Evolutionary conservation across 2,888 invertebrate genomes (phyloP).

Genomic region (Chrysotoxum bicinctum): DNA sequence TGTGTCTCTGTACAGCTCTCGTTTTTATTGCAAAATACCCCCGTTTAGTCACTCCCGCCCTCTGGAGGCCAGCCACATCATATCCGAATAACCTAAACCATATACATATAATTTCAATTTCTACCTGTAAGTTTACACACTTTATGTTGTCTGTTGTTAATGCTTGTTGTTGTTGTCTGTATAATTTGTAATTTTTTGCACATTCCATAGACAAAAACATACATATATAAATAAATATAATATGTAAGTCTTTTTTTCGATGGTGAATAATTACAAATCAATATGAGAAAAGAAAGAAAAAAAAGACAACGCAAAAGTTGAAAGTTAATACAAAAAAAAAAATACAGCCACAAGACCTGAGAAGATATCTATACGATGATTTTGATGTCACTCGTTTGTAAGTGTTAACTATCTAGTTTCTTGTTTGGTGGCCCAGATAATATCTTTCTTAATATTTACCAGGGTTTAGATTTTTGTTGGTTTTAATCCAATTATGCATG

Average conservation of each 20-base stretch:
- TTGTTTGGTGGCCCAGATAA: conserved; percentile 20
- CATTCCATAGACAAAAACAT: conserved; percentile 55
- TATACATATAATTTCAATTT: conserved; percentile 62
- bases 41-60: neutral
- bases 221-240: too few species aligned
- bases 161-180: conserved; percentile 18
- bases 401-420: conserved; percentile 19
- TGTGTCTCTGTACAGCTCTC: conserved; percentile 58
- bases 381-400: conserved; percentile 26
- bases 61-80: too few species aligned
- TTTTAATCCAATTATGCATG: conserved; percentile 4
- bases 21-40: conserved; percentile 26
- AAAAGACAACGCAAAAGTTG: conserved; percentile 37
- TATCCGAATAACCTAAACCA: conserved; percentile 34
- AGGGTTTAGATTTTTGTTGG: neutral
- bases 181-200: conserved; percentile 21
- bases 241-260: neutral
- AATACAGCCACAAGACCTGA: neutral
- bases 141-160: conserved; percentile 22
- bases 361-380: neutral
- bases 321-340: conserved; percentile 44
- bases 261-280: conserved; percentile 65
- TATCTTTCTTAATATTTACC: conserved; percentile 5
- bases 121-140: conserved; percentile 56
- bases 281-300: conserved; percentile 40